Evolutionary conservation across 2,113 vertebrate genomes (phyloP).

Genomic region (Crotalus helleri): DNA sequence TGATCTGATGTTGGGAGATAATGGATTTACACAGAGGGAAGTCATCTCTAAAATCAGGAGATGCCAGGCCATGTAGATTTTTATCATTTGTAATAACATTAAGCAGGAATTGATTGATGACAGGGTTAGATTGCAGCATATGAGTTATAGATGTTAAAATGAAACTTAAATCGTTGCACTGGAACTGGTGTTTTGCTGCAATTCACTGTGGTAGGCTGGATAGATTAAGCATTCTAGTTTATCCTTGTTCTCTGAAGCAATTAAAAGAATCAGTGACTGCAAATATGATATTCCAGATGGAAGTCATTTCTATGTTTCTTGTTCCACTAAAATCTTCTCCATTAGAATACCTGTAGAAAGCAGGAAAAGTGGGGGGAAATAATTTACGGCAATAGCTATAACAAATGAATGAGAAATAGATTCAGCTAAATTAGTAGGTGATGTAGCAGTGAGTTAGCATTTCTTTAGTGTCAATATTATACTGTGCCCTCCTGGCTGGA

Average conservation of each 20-base stretch:
- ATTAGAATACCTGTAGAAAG: background rate
- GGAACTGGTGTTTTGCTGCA: background rate
- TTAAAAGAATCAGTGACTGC: background rate
- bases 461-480: background rate
- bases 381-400: background rate
- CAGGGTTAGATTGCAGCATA: background rate
- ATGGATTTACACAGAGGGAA: background rate
- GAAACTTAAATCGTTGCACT: background rate
- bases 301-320: background rate
- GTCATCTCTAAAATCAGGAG: background rate
- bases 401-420: background rate
- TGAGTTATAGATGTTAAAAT: background rate
- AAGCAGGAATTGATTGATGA: background rate
- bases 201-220: background rate
- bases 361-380: background rate
- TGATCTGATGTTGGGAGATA: background rate
- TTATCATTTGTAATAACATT: background rate
- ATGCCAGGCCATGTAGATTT: background rate
- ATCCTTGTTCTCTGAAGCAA: background rate
- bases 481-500: background rate
- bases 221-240: background rate
- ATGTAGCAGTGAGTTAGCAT: background rate
- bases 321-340: background rate
- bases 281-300: background rate
- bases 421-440: background rate